These are phyloP conservation scores for Zoanthus gigantus DNA, from an alignment of 92 coral and sea anemone genomes.

Conservation along the genomic window DNA sequence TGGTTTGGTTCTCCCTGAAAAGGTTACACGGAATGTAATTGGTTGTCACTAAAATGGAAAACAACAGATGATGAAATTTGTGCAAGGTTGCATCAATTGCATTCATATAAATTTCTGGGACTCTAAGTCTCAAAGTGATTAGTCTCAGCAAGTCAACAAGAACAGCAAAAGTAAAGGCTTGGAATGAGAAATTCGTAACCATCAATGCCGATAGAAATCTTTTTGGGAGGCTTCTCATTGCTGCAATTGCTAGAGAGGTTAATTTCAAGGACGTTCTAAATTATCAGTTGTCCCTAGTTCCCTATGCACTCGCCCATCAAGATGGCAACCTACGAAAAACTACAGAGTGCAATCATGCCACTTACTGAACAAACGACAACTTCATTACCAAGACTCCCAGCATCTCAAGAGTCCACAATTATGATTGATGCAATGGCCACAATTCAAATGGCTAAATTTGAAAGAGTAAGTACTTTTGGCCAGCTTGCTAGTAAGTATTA, in stretches of 20 bases:
- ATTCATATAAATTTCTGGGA: slow-evolving; percentile 24
- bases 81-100: background rate
- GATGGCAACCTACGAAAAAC: slow-evolving; percentile 55
- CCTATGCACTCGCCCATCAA: slow-evolving; percentile 48
- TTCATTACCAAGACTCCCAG: slow-evolving; percentile 21
- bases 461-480: slow-evolving; percentile 59
- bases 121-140: slow-evolving; percentile 6
- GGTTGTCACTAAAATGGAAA: background rate
- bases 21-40: background rate
- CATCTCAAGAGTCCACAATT: background rate
- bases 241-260: slow-evolving; percentile 38
- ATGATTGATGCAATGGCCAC: slow-evolving; percentile 53
- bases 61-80: background rate
- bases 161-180: slow-evolving; percentile 1
- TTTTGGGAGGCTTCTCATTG: slow-evolving; percentile 37
- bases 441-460: slow-evolving; percentile 54
- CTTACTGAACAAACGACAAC: slow-evolving; percentile 19
- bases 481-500: slow-evolving; percentile 52
- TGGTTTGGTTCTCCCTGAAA: slow-evolving; percentile 46
- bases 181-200: slow-evolving; percentile 10
- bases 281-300: slow-evolving; percentile 49
- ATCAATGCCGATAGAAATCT: background rate
- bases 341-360: background rate
- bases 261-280: slow-evolving; percentile 37
- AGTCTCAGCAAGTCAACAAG: slow-evolving; percentile 3